These are phyloP conservation scores for Emmelina monodactyla DNA, from an alignment of 2,888 invertebrate species.

Conservation along the genomic window DNA sequence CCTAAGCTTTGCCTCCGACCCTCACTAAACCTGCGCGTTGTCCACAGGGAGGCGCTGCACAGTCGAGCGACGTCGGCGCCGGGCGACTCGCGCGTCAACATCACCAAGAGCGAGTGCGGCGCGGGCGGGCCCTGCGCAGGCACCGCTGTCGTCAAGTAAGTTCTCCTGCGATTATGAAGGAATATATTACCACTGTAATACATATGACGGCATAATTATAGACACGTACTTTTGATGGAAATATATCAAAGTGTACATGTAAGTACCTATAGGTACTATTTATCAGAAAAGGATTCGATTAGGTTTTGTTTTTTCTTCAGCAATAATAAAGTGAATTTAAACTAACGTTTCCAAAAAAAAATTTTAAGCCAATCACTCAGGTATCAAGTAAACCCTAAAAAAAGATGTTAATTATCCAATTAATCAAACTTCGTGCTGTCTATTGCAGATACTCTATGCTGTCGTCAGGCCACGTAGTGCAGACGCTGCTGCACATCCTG, in stretches of 20 bases:
- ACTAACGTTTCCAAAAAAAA: too few species aligned
- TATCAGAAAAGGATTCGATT: not conserved
- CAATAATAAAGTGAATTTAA: too few species aligned
- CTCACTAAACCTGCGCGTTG: too few species aligned
- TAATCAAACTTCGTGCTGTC: not conserved
- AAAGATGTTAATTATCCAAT: not conserved
- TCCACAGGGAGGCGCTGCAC: constrained; percentile 54
- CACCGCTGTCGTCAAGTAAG: constrained; percentile 48
- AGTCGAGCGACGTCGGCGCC: constrained; percentile 28
- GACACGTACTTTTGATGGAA: too few species aligned
- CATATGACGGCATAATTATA: too few species aligned
- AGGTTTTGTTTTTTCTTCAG: not conserved
- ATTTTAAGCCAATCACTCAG: too few species aligned
- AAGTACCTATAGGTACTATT: not conserved
- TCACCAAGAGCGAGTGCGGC: constrained; percentile 56
- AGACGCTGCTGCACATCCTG: constrained; percentile 86
- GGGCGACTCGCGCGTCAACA: constrained; percentile 51
- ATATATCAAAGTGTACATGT: too few species aligned
- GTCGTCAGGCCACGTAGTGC: constrained; percentile 80
- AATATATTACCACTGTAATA: too few species aligned
- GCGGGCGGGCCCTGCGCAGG: constrained; percentile 37
- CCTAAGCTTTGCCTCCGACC: too few species aligned
- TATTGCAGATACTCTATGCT: constrained; percentile 81
- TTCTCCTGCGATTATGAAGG: constrained; percentile 4
- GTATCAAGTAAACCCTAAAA: too few species aligned